Conservation (phyloP, 2,797 vertebrate species). For the Alfaro cultratus region DNA sequence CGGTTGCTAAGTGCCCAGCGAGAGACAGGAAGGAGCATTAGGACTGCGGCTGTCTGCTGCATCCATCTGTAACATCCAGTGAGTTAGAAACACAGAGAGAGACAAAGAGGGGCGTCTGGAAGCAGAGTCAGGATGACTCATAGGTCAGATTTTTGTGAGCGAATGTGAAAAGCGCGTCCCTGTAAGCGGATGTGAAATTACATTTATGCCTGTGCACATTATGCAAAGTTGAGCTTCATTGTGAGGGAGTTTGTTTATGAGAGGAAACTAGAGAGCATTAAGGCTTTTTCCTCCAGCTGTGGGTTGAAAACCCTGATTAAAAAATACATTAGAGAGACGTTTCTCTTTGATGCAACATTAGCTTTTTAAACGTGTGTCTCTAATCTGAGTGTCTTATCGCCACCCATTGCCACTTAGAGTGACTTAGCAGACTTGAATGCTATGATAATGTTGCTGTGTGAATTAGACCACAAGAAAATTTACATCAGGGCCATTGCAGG, state of each 20-base stretch:
- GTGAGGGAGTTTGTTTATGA: constrained; percentile 35
- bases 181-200: constrained; percentile 21
- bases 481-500: neutral
- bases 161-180: constrained; percentile 25
- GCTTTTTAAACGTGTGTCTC: constrained; percentile 4
- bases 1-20: constrained; percentile 73
- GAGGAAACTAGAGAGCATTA: neutral
- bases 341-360: constrained; percentile 25
- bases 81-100: constrained; percentile 23
- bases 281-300: constrained; percentile 13
- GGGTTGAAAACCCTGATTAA: constrained; percentile 23
- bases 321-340: constrained; percentile 29
- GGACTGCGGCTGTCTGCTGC: constrained; percentile 68
- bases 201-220: constrained; percentile 29
- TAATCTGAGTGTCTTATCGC: neutral
- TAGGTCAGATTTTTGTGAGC: constrained; percentile 67
- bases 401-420: neutral
- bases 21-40: constrained; percentile 72
- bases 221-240: constrained; percentile 34
- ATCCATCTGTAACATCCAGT: constrained; percentile 64
- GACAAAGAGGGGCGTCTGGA: constrained; percentile 31
- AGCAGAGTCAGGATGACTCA: constrained; percentile 72
- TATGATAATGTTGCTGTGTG: neutral
- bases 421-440: neutral
- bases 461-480: neutral